A percentile compares a stretch with the other conserved stretches of the same genome.
These are phyloP conservation scores for Thalassoma bifasciatum DNA, from an alignment of 2,113 vertebrate species.

Conservation along the genomic window DNA sequence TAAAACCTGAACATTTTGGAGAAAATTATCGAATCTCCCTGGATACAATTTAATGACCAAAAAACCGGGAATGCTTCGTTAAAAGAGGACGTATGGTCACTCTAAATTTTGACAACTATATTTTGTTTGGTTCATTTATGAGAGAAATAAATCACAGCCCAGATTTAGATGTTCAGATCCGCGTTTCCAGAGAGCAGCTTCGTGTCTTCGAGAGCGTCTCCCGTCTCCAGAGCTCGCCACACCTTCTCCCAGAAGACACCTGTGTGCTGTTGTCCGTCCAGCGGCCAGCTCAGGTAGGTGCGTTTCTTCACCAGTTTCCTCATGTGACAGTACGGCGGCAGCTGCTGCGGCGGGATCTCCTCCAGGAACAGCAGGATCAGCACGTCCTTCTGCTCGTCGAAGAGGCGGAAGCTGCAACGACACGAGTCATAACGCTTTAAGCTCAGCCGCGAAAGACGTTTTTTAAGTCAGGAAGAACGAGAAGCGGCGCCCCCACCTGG, in stretches of 20 bases:
- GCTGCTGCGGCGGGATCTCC: constrained; percentile 63
- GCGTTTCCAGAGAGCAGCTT: not conserved
- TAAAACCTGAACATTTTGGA: too few relatives aligned
- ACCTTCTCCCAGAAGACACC: constrained; percentile 76
- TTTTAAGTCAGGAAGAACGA: not conserved
- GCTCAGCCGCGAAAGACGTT: not conserved
- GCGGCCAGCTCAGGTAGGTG: constrained; percentile 74
- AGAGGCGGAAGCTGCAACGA: constrained; percentile 68
- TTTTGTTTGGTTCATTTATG: too few relatives aligned
- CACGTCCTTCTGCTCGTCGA: constrained; percentile 77
- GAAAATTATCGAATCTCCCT: too few relatives aligned
- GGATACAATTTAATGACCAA: too few relatives aligned
- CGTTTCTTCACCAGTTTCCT: constrained; percentile 68
- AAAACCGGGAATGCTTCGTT: too few relatives aligned
- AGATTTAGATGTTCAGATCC: not conserved
- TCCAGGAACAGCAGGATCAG: constrained; percentile 76
- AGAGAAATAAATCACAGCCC: not conserved
- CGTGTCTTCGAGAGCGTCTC: not conserved
- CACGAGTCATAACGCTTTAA: too few relatives aligned
- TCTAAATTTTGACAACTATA: too few relatives aligned
- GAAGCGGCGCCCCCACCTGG: constrained; percentile 33
- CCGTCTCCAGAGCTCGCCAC: constrained; percentile 55
- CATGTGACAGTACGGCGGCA: constrained; percentile 69
- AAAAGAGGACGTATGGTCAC: too few relatives aligned
- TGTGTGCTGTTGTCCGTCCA: constrained; percentile 44